Evolutionary conservation across 1,140 invertebrate genomes (phyloP).

Genomic region (Wiebesia pumilae): DNA sequence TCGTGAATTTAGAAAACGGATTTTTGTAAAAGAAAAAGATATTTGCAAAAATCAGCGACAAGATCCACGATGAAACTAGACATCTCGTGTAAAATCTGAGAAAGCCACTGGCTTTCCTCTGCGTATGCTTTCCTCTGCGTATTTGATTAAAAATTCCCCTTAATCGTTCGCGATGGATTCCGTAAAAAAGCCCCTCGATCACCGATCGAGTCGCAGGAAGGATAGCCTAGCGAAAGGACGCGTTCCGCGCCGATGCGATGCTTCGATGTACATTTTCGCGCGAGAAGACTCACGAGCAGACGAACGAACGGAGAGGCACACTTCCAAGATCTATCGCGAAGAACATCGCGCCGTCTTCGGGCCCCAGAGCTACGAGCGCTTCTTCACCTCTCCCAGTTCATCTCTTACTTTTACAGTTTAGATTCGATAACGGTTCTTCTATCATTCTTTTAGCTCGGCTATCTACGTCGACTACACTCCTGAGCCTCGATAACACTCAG

Average conservation of each 20-base stretch:
- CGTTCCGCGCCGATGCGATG: conserved; percentile 16
- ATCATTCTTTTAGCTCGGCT: background rate
- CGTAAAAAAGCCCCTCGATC: conserved; percentile 1
- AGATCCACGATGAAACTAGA: background rate
- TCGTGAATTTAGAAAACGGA: no score
- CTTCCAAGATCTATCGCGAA: background rate
- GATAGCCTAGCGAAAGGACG: conserved; percentile 51
- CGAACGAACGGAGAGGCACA: background rate
- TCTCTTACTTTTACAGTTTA: conserved; percentile 40
- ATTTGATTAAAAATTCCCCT: conserved; percentile 10
- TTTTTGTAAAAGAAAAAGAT: no score
- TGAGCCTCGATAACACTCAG: background rate
- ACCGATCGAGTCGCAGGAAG: conserved; percentile 51
- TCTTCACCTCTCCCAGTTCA: background rate
- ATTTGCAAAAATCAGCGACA: no score
- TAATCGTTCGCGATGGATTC: background rate
- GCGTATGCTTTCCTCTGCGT: background rate
- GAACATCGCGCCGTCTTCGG: conserved; percentile 8
- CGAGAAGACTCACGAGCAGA: background rate
- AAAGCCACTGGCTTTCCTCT: background rate
- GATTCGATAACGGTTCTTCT: conserved; percentile 28
- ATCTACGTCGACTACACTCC: background rate
- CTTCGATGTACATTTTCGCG: conserved; percentile 19
- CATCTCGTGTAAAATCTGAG: background rate
- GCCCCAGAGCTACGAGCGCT: background rate